These are phyloP conservation scores for Papio anubis DNA, from an alignment of 2,113 vertebrate species.

Conservation along the genomic window DNA sequence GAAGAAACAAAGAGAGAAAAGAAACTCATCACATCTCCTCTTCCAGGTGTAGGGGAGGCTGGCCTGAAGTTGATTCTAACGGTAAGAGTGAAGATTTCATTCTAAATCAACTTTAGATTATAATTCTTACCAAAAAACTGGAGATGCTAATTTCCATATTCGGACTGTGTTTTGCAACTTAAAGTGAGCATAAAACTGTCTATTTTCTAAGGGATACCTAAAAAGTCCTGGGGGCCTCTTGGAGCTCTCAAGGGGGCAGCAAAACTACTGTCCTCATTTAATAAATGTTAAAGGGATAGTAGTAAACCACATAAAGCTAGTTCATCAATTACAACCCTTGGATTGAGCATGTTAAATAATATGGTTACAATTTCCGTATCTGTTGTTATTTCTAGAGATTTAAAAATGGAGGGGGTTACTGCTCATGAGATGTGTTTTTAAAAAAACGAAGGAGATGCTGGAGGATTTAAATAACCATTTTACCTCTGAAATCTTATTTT, in stretches of 20 bases:
- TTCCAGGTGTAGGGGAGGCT: neutral
- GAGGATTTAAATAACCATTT: neutral
- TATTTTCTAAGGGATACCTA: neutral
- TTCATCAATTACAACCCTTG: neutral
- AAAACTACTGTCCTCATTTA: neutral
- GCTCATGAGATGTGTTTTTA: too few relatives aligned
- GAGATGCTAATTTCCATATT: neutral
- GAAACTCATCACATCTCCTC: neutral
- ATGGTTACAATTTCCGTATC: neutral
- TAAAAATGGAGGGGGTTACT: neutral
- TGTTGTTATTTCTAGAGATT: neutral
- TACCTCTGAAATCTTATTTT: neutral
- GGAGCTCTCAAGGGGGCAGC: neutral
- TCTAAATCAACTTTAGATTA: neutral
- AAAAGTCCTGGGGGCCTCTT: neutral
- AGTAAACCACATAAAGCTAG: neutral
- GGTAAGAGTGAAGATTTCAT: neutral
- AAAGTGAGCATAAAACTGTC: neutral
- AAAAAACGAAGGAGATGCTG: neutral
- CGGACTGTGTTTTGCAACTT: neutral
- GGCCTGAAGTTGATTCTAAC: neutral
- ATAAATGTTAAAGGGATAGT: neutral
- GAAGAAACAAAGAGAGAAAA: neutral
- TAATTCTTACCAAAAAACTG: neutral
- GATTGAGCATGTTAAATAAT: neutral